Conservation (phyloP, 2,888 invertebrate genomes). For the Ischnus inquisitorius region DNA sequence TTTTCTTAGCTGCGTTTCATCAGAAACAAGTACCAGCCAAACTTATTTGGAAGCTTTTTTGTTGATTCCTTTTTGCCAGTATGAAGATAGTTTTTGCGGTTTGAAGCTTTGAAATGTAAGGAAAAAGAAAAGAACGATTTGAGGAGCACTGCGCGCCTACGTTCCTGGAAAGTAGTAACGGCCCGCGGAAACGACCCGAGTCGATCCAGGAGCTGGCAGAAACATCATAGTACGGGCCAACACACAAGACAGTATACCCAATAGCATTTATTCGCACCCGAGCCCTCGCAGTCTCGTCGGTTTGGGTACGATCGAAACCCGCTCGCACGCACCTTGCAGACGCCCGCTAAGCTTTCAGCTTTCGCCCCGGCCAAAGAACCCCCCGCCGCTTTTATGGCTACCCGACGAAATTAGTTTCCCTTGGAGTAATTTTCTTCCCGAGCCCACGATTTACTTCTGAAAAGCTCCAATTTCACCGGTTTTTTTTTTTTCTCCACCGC, state of each 20-base stretch:
- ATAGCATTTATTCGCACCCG: conserved; percentile 37
- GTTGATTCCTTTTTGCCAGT: background rate
- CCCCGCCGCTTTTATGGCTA: conserved; percentile 62
- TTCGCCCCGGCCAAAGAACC: conserved; percentile 9
- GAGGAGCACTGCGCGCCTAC: conserved; percentile 47
- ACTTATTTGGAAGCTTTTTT: background rate
- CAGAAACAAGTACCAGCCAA: no score
- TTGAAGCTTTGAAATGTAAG: background rate
- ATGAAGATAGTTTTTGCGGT: background rate
- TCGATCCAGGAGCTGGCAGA: conserved; percentile 37
- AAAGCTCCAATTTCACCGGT: conserved; percentile 9
- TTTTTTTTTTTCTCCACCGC: background rate
- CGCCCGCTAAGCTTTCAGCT: background rate
- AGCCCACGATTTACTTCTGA: conserved; percentile 56
- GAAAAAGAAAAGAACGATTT: conserved; percentile 17
- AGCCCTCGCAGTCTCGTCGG: conserved; percentile 7
- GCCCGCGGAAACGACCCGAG: conserved; percentile 59
- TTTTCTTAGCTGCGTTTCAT: background rate
- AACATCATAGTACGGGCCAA: conserved; percentile 37
- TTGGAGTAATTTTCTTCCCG: conserved; percentile 63
- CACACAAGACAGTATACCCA: conserved; percentile 25
- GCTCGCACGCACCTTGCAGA: conserved; percentile 32
- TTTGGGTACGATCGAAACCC: conserved; percentile 31
- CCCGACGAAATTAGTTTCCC: conserved; percentile 68
- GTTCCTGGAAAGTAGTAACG: conserved; percentile 38